Base-by-base conservation (phyloP, 1,140 invertebrate genomes). In the Cepaea nemoralis region DNA sequence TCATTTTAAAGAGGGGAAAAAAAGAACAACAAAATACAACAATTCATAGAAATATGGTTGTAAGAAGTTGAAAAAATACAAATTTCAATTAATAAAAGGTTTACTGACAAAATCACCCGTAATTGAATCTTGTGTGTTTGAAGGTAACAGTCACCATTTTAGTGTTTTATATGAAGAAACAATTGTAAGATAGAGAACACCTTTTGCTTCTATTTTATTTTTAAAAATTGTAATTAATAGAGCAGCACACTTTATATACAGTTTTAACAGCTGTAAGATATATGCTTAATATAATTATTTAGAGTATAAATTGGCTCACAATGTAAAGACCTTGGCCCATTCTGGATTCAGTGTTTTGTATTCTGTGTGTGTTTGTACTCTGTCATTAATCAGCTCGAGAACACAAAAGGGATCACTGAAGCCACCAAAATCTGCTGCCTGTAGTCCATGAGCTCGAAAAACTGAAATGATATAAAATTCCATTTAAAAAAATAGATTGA, bases 291-390 rank as follows among this genome's bases (percentile, higher is more conserved):
- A 55, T 55, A n/a, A 55, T 55, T n/a, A n/a, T n/a, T n/a, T n/a
- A n/a, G n/a, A n/a, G n/a, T n/a, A n/a, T n/a, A n/a, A 69, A 24
- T 22, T 12, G 66, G 94, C 95, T 95, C 92, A 98, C 96, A 99
- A 99, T 48, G 96, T 98, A 90, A 99, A 99, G 85, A 99, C 96
- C 92, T 99, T 99, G 91, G 99, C 97, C 98, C 98, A 99, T 82
- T 95, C 96, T 0, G 98, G 98, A 73, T 95, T 94, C 5, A 99
- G 92, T 0, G 98, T 99, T 91, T 99, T 99, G 91, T 99, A 99
- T 91, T 99, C 97, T 0, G 98, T 99, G 91, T 99, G 97, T 0
- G 98, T 99, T 91, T 99, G 97, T 59, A 99, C 92, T 71, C 98
- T 93, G 0, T 97, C 94, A 92, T 99, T 99, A 5, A 97, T 96